Base-by-base conservation (phyloP, 2,888 invertebrate species). In the Podabrus alpinus region DNA sequence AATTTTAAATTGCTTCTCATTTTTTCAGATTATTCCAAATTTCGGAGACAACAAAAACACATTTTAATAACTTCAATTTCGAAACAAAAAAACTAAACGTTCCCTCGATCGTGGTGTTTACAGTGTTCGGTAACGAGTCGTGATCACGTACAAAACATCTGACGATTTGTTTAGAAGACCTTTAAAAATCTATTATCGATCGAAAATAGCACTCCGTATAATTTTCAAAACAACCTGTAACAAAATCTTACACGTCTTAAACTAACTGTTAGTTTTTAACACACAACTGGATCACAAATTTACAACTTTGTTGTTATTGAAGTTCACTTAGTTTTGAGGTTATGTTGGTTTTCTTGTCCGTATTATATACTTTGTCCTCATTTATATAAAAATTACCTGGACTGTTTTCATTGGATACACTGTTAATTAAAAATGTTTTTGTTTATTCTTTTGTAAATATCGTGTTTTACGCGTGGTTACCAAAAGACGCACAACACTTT, bases 401-500 rank as follows among this genome's bases (percentile, higher is more conserved):
- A 64, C 17, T 64, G 13, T 64, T 64, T 5, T n/a, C n/a, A n/a
- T 45, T 19, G 62, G 45, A 15, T 3, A 67, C 16, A 45, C 19
- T 67, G 15, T 11, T n/a, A n/a, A 45, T 67, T 67, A 16, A 25
- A 67, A 25, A 15, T 16, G 16, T 25, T 25, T 10, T 25, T 24
- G 24, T 13, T 19, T n/a, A 25, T 62, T 17, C 16, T 62, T 62
- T 62, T 62, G 45, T 45, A 19, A 17, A 19, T 64, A 19, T 19
- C 13, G 62, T 64, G 13, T 64, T 19, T 60, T 69, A 15, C 66
- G 59, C 59, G 59, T 67, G 61, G 61, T 69, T 70, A 69, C 71
- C 76, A 78, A 78, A 78, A 76, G 78, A 79, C 76, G 77, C 76
- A 79, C 75, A 69, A 76, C 75, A 73, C 68, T 77, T 25, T 75